These are phyloP conservation scores for Propithecus perrieri DNA, from an alignment of 2,797 vertebrate species.

Conservation along the genomic window DNA sequence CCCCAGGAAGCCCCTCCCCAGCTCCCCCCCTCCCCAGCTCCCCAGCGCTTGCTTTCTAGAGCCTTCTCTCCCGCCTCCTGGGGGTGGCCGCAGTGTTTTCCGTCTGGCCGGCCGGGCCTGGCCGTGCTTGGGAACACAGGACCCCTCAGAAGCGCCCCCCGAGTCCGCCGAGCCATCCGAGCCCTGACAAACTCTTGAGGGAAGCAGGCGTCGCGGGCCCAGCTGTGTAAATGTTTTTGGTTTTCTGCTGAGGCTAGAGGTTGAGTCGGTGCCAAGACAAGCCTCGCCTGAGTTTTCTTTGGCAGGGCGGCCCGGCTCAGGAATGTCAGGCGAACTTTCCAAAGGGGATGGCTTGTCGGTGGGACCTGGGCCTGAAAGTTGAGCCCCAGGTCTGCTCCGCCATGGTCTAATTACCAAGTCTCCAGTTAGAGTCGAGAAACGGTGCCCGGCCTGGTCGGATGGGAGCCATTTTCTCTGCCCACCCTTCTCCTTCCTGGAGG, in stretches of 20 bases:
- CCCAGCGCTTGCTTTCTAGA: neutral
- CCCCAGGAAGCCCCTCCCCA: neutral
- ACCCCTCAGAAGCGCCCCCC: constrained; percentile 83
- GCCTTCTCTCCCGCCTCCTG: constrained; percentile 60
- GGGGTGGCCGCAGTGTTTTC: constrained; percentile 65
- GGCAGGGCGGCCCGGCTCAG: constrained; percentile 92
- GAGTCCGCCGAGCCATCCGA: constrained; percentile 75
- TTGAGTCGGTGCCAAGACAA: constrained; percentile 97
- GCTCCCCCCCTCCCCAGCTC: neutral
- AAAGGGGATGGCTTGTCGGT: constrained; percentile 95
- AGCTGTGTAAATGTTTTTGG: constrained; percentile 99
- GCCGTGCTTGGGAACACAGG: constrained; percentile 82
- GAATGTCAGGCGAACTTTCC: constrained; percentile 98
- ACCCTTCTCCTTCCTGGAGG: neutral
- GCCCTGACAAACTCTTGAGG: constrained; percentile 87
- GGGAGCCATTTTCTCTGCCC: neutral
- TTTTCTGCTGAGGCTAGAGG: constrained; percentile 94
- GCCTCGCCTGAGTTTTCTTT: constrained; percentile 95
- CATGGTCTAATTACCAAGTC: constrained; percentile 90
- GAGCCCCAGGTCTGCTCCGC: constrained; percentile 92
- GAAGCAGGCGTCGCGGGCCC: constrained; percentile 92
- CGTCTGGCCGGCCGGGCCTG: constrained; percentile 77
- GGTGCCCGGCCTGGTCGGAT: neutral
- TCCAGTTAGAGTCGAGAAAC: neutral
- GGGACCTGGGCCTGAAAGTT: constrained; percentile 93